These are phyloP conservation scores for Conopomorpha cramerella DNA, from an alignment of 1,140 invertebrate species.

Conservation along the genomic window DNA sequence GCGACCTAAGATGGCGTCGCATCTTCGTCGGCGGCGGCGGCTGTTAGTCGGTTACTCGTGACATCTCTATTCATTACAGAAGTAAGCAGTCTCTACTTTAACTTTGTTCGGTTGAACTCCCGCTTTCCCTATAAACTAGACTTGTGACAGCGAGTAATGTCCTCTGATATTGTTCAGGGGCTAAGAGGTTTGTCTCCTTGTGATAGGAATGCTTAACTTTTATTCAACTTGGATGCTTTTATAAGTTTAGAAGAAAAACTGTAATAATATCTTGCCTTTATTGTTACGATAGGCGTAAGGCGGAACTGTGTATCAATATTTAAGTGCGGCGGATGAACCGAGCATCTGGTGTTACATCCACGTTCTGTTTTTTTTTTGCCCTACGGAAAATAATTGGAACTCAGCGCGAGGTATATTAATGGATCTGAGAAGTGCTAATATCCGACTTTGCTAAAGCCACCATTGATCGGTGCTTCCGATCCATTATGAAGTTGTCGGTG, in stretches of 20 bases:
- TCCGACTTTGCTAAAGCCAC: constrained; percentile 18
- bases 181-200: constrained; percentile 49
- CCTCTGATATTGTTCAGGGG: constrained; percentile 56
- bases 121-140: constrained; percentile 56
- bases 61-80: constrained; percentile 55
- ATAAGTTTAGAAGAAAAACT: too few relatives aligned
- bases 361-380: too few relatives aligned
- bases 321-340: too few relatives aligned
- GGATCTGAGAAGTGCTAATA: constrained; percentile 18
- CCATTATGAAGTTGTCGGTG: constrained; percentile 52
- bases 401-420: constrained; percentile 29
- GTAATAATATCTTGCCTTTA: too few relatives aligned
- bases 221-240: too few relatives aligned
- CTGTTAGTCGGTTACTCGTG: constrained; percentile 39
- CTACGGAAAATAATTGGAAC: too few relatives aligned
- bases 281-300: too few relatives aligned
- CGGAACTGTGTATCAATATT: too few relatives aligned
- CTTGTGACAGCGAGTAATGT: constrained; percentile 57
- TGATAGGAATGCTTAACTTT: constrained; percentile 52
- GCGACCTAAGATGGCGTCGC: constrained; percentile 38
- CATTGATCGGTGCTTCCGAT: constrained; percentile 34
- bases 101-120: constrained; percentile 48
- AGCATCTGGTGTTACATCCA: too few relatives aligned
- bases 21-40: too few relatives aligned
- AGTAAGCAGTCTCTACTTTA: constrained; percentile 34